Percentiles rank a stretch among this genome's conserved stretches.
Conservation (phyloP, 1,140 invertebrate genomes). For the Macrocentrus cingulum region DNA sequence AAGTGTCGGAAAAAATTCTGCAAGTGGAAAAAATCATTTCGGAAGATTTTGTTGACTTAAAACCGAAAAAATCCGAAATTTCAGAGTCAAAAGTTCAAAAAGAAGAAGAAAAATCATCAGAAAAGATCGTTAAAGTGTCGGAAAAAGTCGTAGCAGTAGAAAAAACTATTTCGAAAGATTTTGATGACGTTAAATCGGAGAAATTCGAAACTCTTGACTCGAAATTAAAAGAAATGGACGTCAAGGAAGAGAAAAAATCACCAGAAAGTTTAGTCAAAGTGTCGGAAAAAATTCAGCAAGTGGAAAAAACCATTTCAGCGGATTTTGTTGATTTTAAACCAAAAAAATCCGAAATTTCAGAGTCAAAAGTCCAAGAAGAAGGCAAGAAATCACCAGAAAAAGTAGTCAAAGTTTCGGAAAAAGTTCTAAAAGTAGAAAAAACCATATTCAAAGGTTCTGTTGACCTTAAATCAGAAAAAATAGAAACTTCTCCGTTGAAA, state of each 20-base stretch:
- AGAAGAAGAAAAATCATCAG: no score
- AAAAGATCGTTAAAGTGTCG: constrained; percentile 15
- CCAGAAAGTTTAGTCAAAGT: neutral
- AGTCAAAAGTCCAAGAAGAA: no score
- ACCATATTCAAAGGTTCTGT: no score
- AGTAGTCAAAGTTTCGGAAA: no score
- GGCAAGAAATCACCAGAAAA: no score
- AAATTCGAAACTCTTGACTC: neutral
- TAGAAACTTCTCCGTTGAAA: constrained; percentile 6
- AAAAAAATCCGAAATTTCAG: constrained; percentile 7
- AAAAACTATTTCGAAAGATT: no score
- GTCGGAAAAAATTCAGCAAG: constrained; percentile 9
- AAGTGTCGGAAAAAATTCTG: constrained; percentile 14
- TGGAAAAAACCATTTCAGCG: neutral
- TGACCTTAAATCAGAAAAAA: constrained; percentile 3
- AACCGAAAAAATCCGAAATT: constrained; percentile 6
- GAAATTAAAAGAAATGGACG: constrained; percentile 9
- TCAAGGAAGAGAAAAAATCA: constrained; percentile 18
- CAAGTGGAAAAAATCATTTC: constrained; percentile 1
- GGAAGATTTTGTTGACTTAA: no score
- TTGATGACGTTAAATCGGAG: no score
- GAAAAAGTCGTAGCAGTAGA: neutral
- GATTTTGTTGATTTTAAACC: no score
- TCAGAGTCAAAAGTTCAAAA: no score
- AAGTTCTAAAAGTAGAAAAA: constrained; percentile 21